Conservation (phyloP, 53 echinoderm and acorn worm genomes). For the Glandiceps talaboti region DNA sequence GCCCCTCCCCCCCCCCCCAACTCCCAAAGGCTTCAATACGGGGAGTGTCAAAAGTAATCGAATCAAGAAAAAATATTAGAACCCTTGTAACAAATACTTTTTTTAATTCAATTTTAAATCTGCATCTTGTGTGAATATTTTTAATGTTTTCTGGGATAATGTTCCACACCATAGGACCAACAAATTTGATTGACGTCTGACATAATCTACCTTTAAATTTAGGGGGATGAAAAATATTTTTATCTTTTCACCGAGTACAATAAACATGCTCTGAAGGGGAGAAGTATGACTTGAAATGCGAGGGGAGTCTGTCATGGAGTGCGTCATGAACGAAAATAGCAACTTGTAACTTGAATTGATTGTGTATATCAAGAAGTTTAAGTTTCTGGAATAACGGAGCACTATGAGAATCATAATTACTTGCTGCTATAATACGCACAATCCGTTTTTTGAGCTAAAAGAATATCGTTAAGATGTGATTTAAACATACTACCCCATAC, state of each 20-base stretch:
- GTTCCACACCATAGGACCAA: neutral
- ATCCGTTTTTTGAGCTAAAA: neutral
- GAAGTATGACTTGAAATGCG: neutral
- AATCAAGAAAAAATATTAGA: too few relatives aligned
- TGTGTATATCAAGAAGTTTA: neutral
- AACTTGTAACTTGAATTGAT: neutral
- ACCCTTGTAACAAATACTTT: too few relatives aligned
- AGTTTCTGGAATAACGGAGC: neutral
- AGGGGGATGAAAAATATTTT: neutral
- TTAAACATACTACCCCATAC: neutral
- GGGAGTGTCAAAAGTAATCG: too few relatives aligned
- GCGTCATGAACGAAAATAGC: neutral
- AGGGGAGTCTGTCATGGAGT: neutral
- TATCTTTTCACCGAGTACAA: neutral
- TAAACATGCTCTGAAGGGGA: neutral
- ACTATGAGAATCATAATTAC: neutral
- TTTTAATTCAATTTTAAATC: neutral
- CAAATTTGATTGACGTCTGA: neutral
- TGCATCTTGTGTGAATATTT: neutral
- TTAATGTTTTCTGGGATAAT: neutral
- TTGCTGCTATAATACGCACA: neutral
- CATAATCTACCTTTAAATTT: neutral
- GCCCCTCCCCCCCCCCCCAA: too few relatives aligned
- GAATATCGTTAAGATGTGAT: neutral
- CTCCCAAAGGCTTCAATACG: too few relatives aligned